phyloP scores from a whole-genome alignment of 2,113 vertebrate genomes.

The Cacatua alba region DNA sequence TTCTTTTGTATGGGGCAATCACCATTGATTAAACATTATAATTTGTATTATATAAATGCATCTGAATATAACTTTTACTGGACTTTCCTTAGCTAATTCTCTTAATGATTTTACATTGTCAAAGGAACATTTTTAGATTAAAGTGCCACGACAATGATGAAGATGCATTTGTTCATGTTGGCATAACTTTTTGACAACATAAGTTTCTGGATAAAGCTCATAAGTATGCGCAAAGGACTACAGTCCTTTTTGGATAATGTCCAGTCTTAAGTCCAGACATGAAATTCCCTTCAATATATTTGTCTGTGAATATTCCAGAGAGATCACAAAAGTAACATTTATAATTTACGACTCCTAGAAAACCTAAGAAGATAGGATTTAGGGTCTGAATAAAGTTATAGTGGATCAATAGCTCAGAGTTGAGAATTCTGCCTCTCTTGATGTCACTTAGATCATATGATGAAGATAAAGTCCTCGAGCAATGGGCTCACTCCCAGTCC shows the following conservation, averaged over 20 bases:
- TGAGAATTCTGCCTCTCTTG: neutral
- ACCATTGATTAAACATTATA: neutral
- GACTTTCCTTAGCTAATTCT: neutral
- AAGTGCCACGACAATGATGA: neutral
- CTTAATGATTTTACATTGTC: neutral
- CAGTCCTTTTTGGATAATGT: neutral
- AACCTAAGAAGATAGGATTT: neutral
- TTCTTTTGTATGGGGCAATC: neutral
- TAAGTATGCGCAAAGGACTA: neutral
- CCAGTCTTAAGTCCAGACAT: neutral
- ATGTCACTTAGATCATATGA: neutral
- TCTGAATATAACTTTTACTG: neutral
- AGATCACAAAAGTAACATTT: neutral
- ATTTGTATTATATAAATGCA: neutral
- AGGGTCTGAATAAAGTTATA: neutral
- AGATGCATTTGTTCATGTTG: neutral
- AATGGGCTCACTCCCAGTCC: neutral
- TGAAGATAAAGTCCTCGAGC: neutral
- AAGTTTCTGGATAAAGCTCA: neutral
- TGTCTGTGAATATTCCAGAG: neutral
- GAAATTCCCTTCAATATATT: neutral
- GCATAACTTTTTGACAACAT: neutral
- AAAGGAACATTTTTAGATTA: neutral
- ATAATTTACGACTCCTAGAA: neutral
- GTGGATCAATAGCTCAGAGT: neutral